Evolutionary conservation across 2,797 vertebrate genomes (phyloP), one percentile per base, ranked within the genome.

Genomic region (Saguinus oedipus): DNA sequence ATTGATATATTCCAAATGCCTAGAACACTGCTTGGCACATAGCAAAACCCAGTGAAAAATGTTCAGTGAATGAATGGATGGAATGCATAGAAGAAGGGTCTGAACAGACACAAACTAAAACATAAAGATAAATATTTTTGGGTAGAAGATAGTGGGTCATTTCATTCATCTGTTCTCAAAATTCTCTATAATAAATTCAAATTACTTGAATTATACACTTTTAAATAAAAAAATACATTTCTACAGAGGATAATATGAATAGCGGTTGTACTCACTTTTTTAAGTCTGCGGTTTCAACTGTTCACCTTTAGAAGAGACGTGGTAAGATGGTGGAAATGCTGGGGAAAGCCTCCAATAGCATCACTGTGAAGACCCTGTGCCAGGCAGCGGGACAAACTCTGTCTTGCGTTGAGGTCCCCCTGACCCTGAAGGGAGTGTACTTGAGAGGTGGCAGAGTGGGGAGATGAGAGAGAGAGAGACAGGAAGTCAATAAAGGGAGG

Each of bases 101-200:
- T 44, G n/a, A 83, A 75, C 30, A 22, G 8, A 76, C 11, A 74
- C 48, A 92, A 84, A 68, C 44, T 59, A 81, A 86, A 57, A 22
- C 74, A 72, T 44, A 79, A 83, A 79, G 15, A 78, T 15, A 83
- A n/a, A 50, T 53, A 79, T 88, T 87, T 94, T 59, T 83, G 50
- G 59, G 22, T 72, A 88, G 30, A 88, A 79, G 48, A 10, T 14
- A 50, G 48, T 42, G 7, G 42, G 33, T 64, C 39, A 50, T 83
- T 76, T 72, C 61, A 17, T 33, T 92, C 61, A 68, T 50, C 20
- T 83, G 22, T 95, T 48, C 91, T 83, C 36, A 44, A 50, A n/a
- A 70, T 90, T 94, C 89, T 87, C 78, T 36, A 80, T 15, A 84
- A 93, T 80, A 68, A 84, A 27, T 10, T 79, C 93, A 44, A 87